Conservation (phyloP, 2,888 invertebrate species). For the Drosophila anomelani region DNA sequence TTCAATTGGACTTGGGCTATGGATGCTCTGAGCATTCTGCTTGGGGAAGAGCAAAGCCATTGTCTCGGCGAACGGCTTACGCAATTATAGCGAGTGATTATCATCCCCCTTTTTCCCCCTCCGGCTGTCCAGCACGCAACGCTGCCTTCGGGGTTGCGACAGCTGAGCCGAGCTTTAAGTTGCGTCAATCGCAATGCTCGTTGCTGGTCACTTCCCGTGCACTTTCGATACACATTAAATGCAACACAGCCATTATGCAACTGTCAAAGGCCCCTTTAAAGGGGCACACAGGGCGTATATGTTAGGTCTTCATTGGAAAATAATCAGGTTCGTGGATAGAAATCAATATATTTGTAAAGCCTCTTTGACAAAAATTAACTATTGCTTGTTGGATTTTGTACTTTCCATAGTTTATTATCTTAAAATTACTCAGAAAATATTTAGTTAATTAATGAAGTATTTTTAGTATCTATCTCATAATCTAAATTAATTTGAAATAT, state of each 20-base stretch:
- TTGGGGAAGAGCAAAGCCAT: conserved; percentile 45
- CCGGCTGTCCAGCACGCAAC: conserved; percentile 54
- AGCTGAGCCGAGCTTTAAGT: conserved; percentile 33
- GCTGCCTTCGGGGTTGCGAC: conserved; percentile 58
- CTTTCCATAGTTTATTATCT: not conserved
- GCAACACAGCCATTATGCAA: conserved; percentile 43
- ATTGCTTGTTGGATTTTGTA: not conserved
- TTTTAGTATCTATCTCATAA: not conserved
- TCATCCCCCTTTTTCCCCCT: not conserved
- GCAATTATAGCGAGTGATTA: conserved; percentile 62
- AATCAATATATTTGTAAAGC: not conserved
- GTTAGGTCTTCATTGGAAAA: not conserved
- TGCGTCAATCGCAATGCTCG: conserved; percentile 35
- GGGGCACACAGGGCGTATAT: not conserved
- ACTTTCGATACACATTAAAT: conserved; percentile 50
- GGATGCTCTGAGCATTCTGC: conserved; percentile 63
- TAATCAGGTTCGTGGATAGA: not conserved
- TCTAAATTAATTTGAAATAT: not conserved
- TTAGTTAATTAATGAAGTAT: not conserved
- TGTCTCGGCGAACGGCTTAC: conserved; percentile 60
- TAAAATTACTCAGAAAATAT: not conserved
- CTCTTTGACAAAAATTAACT: not conserved
- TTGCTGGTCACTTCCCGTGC: conserved; percentile 57
- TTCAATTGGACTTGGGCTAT: conserved; percentile 44
- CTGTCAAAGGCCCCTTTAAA: conserved; percentile 7